These are phyloP conservation scores for Nesometra sesokonis DNA, from an alignment of 35 echinoderm and acorn worm species.

Conservation along the genomic window DNA sequence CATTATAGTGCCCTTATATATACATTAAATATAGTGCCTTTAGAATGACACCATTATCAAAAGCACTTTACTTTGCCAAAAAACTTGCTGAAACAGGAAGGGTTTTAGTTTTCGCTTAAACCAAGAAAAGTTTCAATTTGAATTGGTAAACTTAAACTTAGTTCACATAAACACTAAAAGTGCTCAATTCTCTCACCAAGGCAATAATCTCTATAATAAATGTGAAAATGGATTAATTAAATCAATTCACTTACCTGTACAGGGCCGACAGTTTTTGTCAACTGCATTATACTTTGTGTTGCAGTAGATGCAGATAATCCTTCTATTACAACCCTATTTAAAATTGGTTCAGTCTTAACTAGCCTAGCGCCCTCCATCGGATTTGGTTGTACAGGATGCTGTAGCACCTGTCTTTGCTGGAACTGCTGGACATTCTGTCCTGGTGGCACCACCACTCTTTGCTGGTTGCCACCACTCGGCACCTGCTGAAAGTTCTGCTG, in stretches of 20 bases:
- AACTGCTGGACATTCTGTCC: neutral
- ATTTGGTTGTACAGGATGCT: neutral
- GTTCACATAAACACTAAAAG: too few relatives aligned
- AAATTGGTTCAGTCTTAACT: neutral
- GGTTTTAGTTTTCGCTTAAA: too few relatives aligned
- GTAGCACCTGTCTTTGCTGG: neutral
- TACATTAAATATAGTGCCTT: too few relatives aligned
- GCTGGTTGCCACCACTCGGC: neutral
- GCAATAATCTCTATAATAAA: too few relatives aligned
- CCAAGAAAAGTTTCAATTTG: too few relatives aligned
- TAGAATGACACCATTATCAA: too few relatives aligned
- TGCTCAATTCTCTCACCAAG: too few relatives aligned
- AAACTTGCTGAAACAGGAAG: too few relatives aligned
- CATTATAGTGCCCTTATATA: too few relatives aligned
- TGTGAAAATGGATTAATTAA: too few relatives aligned
- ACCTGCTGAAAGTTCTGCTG: neutral
- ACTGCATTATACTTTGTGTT: neutral
- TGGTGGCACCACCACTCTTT: neutral
- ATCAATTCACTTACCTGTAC: neutral
- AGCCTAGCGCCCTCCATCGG: neutral
- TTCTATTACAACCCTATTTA: neutral
- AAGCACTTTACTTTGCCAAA: too few relatives aligned
- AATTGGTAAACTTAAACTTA: too few relatives aligned
- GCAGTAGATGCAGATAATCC: neutral
- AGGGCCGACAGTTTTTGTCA: neutral